Evolutionary conservation across 2,888 invertebrate genomes (phyloP), one percentile per base, ranked within the genome.

Genomic region (Incurvaria masculella): DNA sequence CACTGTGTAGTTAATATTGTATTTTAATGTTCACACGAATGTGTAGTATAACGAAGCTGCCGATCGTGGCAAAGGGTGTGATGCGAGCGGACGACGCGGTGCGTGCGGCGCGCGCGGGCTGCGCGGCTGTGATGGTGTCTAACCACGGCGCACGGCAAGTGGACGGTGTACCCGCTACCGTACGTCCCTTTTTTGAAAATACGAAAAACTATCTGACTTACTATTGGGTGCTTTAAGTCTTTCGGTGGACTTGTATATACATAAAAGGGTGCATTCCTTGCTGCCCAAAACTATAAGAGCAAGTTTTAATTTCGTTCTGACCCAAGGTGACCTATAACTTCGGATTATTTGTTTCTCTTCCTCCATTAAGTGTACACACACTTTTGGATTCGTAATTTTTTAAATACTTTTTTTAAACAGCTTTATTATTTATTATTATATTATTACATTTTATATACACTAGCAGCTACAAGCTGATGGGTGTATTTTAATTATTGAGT

Each of bases 61-160:
- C 95, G 0, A 84, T 96, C 19, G 79, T 96, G 46, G 74, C 92
- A 4, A 96, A 96, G 74, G 96, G 96, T 5, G 82, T 96, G 51
- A 68, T 96, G 27, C 90, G 92, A 1, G 85, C 83, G 0, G 92
- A 94, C 62, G 97, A 97, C 71, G 96, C 97, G 1, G 58, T 84
- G 16, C 72, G 85, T 57, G 95, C 90, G 0, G 78, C 81, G 0
- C 76, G 91, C 55, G 75, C 83, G 46, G 94, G 94, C 4, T 91
- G 87, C 42, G 74, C 83, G 2, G 97, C 84, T 1, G 85, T 97
- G 48, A 78, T 94, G 51, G 96, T 97, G 3, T 97, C 96, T 0
- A 97, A 97, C 69, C 97, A 97, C 66, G 97, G 97, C 2, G 97
- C 89, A 0, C 80, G 96, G 51, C 97, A 97, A 71, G 70, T 94